These are phyloP conservation scores for Ctenosaura bakeri DNA, from an alignment of 2,797 vertebrate genomes.

Conservation along the genomic window DNA sequence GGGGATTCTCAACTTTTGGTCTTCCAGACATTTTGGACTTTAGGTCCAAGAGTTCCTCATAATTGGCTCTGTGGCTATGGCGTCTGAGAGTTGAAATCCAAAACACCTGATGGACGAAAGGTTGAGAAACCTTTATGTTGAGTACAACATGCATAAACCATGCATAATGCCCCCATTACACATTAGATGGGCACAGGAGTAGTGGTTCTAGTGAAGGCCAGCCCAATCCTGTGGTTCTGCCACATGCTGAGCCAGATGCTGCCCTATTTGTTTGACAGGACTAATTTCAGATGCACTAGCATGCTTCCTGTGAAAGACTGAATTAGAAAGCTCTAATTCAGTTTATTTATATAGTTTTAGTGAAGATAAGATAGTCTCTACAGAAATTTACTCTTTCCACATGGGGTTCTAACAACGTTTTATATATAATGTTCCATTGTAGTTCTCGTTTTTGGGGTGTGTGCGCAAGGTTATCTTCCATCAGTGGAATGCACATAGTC, in stretches of 20 bases:
- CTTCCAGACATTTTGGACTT: too few species aligned
- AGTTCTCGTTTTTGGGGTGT: not conserved
- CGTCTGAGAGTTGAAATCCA: too few species aligned
- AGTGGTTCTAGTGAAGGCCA: not conserved
- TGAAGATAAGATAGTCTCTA: not conserved
- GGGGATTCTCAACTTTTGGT: not conserved
- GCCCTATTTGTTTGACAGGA: not conserved
- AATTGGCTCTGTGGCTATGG: too few species aligned
- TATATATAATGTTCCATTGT: not conserved
- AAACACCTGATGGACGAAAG: too few species aligned
- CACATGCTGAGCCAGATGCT: not conserved
- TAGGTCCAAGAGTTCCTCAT: too few species aligned
- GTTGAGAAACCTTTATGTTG: too few species aligned
- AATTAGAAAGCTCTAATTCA: not conserved
- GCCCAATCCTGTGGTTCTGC: not conserved
- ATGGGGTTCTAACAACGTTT: not conserved
- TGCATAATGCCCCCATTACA: not conserved
- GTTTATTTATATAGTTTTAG: not conserved
- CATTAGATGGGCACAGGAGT: not conserved
- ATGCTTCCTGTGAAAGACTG: not conserved
- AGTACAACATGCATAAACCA: too few species aligned
- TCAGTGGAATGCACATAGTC: not conserved
- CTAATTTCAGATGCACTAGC: not conserved
- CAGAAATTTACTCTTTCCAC: not conserved
- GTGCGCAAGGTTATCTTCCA: not conserved